phyloP scores from a whole-genome alignment of 2,113 vertebrate genomes.

The Hiodon tergisus region DNA sequence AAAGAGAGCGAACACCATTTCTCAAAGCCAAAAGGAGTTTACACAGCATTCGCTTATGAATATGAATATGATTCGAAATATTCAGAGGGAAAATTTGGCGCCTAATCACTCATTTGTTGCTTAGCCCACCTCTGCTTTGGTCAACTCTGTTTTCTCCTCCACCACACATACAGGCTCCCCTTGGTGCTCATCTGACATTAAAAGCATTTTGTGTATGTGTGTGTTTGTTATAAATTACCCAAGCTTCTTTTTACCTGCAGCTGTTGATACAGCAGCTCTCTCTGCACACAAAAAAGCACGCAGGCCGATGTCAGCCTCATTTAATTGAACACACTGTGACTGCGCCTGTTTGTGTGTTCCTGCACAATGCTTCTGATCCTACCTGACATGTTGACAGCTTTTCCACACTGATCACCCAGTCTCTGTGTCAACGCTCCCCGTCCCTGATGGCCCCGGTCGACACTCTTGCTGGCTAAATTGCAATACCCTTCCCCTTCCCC shows the following conservation, averaged over 20 bases:
- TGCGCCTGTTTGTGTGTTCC: not conserved
- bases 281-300: not conserved
- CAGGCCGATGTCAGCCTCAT: not conserved
- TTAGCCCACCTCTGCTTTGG: not conserved
- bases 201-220: slow-evolving; percentile 15
- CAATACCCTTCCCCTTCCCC: not conserved
- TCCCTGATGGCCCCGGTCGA: not conserved
- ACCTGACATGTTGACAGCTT: not conserved
- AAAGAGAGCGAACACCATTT: not conserved
- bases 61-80: not conserved
- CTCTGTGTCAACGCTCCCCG: not conserved
- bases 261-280: not conserved
- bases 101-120: not conserved
- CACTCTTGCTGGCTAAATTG: not conserved
- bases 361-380: not conserved
- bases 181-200: not conserved
- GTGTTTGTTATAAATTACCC: not conserved
- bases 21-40: not conserved
- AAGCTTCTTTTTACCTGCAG: not conserved
- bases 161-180: not conserved
- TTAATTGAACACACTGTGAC: not conserved
- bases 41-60: not conserved
- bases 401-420: not conserved
- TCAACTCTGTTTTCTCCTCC: not conserved
- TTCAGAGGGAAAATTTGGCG: not conserved